Evolutionary conservation across 2,888 invertebrate genomes (phyloP).

Genomic region (Nomada flava): DNA sequence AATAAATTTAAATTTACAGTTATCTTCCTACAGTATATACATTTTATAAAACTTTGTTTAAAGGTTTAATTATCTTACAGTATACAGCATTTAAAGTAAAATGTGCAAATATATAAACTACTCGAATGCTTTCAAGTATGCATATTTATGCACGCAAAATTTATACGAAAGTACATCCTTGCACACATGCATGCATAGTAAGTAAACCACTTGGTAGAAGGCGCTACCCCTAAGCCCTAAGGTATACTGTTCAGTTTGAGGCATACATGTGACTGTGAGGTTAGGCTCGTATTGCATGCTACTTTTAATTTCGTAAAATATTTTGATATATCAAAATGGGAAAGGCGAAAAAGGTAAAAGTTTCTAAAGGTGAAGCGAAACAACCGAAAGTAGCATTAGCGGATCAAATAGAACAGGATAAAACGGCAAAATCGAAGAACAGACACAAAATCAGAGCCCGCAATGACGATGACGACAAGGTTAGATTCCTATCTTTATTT

Average conservation of each 20-base stretch:
- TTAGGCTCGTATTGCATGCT: slow-evolving; percentile 10
- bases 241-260: neutral
- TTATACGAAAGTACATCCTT: neutral
- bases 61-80: neutral
- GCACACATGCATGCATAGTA: neutral
- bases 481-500: slow-evolving; percentile 79
- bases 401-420: slow-evolving; percentile 90
- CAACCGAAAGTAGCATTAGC: slow-evolving; percentile 87
- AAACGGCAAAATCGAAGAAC: slow-evolving; percentile 87
- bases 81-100: neutral
- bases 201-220: neutral
- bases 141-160: no score
- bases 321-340: slow-evolving; percentile 86
- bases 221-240: neutral
- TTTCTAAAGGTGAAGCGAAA: slow-evolving; percentile 85
- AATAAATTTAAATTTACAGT: neutral
- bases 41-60: neutral
- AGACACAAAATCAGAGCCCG: slow-evolving; percentile 88
- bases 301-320: neutral
- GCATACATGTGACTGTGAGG: neutral
- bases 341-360: slow-evolving; percentile 90
- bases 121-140: no score
- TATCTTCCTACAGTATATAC: neutral
- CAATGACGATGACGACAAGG: slow-evolving; percentile 91
- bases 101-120: neutral